phyloP scores from a whole-genome alignment of 2,888 invertebrate species.

The Melanostoma mellinum region DNA sequence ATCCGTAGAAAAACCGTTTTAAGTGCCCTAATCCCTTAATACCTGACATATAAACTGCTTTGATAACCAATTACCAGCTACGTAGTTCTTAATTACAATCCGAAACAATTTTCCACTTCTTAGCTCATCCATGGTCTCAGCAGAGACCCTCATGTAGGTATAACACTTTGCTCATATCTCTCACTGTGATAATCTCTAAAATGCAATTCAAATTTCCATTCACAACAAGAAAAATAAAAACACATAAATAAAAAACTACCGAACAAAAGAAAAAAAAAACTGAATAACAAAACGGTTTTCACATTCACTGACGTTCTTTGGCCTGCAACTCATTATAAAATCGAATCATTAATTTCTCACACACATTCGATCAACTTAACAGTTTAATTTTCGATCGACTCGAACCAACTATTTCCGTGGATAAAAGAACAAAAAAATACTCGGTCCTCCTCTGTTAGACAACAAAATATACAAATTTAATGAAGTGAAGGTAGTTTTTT shows the following conservation, averaged over 20 bases:
- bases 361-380: slow-evolving; percentile 67
- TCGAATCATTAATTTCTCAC: slow-evolving; percentile 65
- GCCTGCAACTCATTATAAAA: slow-evolving; percentile 61
- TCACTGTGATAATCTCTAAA: background rate
- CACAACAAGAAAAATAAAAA: slow-evolving; percentile 11
- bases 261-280: slow-evolving; percentile 5
- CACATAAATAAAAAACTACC: slow-evolving; percentile 15
- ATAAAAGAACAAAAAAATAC: background rate
- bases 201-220: slow-evolving; percentile 48
- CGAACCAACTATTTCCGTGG: background rate
- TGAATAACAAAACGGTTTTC: slow-evolving; percentile 27
- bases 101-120: slow-evolving; percentile 39
- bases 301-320: slow-evolving; percentile 33
- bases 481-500: too few species aligned
- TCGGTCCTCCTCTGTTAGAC: background rate
- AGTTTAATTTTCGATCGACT: slow-evolving; percentile 51
- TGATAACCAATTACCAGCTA: slow-evolving; percentile 42
- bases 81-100: slow-evolving; percentile 40
- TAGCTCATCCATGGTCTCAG: background rate
- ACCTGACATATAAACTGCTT: slow-evolving; percentile 34
- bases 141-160: background rate
- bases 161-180: slow-evolving; percentile 10
- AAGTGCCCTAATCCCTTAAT: slow-evolving; percentile 6
- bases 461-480: too few species aligned
- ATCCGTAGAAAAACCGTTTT: slow-evolving; percentile 5